Conservation (phyloP, 2,113 vertebrate species). For the Amphiprion percula region DNA sequence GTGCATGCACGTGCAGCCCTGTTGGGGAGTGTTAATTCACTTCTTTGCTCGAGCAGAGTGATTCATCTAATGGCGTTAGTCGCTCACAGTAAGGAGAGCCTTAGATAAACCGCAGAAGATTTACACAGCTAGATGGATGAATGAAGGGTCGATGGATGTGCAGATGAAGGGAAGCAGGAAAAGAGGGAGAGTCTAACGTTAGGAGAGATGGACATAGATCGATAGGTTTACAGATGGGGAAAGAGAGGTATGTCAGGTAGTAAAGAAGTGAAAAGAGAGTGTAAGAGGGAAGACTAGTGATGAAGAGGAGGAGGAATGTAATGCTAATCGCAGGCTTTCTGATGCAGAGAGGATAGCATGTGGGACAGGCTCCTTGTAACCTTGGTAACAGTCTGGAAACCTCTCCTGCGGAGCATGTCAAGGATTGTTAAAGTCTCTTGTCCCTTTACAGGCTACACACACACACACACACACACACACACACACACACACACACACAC, state of each 20-base stretch:
- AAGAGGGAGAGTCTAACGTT: conserved; percentile 34
- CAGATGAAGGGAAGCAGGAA: conserved; percentile 38
- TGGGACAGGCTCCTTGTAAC: conserved; percentile 86
- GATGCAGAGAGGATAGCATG: conserved; percentile 84
- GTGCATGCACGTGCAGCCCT: conserved; percentile 5
- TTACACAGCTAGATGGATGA: conserved; percentile 33
- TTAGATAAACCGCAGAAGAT: conserved; percentile 52
- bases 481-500: conserved; percentile 78
- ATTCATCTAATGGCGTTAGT: conserved; percentile 57
- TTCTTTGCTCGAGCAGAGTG: conserved; percentile 54
- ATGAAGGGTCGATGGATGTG: neutral
- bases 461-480: conserved; percentile 83
- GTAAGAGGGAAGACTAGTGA: conserved; percentile 65
- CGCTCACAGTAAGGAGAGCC: conserved; percentile 7
- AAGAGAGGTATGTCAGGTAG: conserved; percentile 50
- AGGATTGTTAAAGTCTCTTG: conserved; percentile 81
- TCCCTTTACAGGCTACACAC: conserved; percentile 72
- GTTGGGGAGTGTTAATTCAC: conserved; percentile 35
- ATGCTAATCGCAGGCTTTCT: conserved; percentile 60
- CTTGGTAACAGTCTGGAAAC: conserved; percentile 86
- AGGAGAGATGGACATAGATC: conserved; percentile 36
- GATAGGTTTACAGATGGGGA: conserved; percentile 44
- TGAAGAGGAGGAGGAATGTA: conserved; percentile 22
- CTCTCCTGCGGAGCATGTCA: conserved; percentile 83
- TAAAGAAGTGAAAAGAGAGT: conserved; percentile 32